A percentile compares a stretch with the other conserved stretches of the same genome.
These are phyloP conservation scores for Neotoxoptera formosana DNA, from an alignment of 1,140 invertebrate species.

Conservation along the genomic window DNA sequence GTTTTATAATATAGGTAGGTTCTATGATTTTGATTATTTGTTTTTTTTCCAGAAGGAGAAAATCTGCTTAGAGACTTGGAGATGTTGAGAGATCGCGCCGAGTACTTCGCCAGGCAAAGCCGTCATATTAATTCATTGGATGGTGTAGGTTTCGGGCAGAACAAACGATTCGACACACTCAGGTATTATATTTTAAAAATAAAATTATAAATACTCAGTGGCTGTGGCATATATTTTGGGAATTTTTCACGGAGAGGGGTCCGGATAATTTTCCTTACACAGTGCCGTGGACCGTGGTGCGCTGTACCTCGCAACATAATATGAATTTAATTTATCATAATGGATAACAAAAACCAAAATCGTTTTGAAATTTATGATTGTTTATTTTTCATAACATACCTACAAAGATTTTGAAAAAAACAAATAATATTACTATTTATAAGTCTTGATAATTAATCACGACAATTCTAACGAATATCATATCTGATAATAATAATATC, in stretches of 20 bases:
- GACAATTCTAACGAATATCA: no score
- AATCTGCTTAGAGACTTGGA: conserved; percentile 61
- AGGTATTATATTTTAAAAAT: conserved; percentile 16
- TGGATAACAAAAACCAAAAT: no score
- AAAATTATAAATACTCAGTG: neutral
- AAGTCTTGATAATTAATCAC: neutral
- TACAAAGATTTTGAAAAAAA: no score
- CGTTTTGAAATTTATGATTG: no score
- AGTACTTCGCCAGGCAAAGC: conserved; percentile 53
- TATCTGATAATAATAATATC: neutral
- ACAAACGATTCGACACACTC: conserved; percentile 61
- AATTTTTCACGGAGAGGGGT: no score
- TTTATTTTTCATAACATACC: no score
- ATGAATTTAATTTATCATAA: no score
- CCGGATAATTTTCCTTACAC: no score
- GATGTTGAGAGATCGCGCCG: conserved; percentile 57
- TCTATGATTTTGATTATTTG: neutral
- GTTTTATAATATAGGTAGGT: neutral
- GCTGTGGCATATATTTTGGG: no score
- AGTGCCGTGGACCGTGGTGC: no score
- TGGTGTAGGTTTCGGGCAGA: conserved; percentile 60
- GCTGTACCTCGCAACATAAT: no score
- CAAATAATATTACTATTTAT: neutral
- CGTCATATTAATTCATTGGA: conserved; percentile 61
- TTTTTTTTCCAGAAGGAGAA: conserved; percentile 60